Base-by-base conservation (phyloP, 2,888 invertebrate species). In the Salticus scenicus region DNA sequence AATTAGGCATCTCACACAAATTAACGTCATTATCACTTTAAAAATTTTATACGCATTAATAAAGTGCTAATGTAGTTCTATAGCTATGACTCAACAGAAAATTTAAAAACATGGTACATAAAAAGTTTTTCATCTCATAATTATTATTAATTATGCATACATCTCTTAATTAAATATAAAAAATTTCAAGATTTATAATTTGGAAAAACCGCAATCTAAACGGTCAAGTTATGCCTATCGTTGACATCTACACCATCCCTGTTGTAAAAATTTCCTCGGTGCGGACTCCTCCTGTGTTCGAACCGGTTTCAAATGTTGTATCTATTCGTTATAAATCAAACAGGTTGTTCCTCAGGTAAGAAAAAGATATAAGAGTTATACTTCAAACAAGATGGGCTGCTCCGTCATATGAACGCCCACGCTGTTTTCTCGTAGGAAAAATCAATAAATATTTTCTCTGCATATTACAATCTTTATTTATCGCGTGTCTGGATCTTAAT, bases 401-500 rank as follows among this genome's bases (percentile, higher is more conserved):
- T 4, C 24, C 2, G 57, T n/a, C 57, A 5, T 47, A 17, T 10
- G 10, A 4, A 57, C 57, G 57, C 57, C 57, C 24, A 57, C 57
- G 57, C 57, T 2, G 4, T 2, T 57, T 17, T 12, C 47, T 37
- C 37, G 37, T 2, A 2, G 47, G 2, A 57, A 57, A 57, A 57
- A 57, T 57, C 57, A 57, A 57, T 57, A 57, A 47, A 47, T 47
- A 47, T 47, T 57, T 24, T 24, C 24, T 57, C 57, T 5, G 57
- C 20, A 17, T 57, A 57, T 57, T 57, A 24, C 57, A 57, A 57
- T 57, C 57, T 57, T 57, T 57, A 57, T 57, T 57, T 57, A 57
- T 57, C 57, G 57, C 57, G 24, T 57, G 57, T 24, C 57, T 57
- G 57, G 24, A 57, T 57, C 57, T 57, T 57, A 57, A 57, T 57